Percentiles rank a stretch among this genome's conserved stretches.
These are phyloP conservation scores for Morus bassanus DNA, from an alignment of 2,797 vertebrate species.

Conservation along the genomic window DNA sequence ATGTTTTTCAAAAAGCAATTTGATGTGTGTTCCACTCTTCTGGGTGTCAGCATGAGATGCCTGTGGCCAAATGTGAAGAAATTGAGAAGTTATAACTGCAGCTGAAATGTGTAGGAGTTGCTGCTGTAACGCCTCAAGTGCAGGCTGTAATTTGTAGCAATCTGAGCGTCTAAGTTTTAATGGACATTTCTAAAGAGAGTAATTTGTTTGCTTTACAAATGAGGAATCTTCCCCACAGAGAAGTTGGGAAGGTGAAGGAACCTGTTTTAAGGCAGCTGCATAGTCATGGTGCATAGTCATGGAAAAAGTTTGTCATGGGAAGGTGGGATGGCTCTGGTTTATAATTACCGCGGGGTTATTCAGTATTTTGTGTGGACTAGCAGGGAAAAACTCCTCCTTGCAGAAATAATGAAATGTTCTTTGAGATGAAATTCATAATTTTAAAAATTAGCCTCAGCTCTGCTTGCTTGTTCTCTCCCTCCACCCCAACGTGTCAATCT, in stretches of 20 bases:
- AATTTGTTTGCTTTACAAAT: constrained; percentile 10
- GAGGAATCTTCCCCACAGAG: not conserved
- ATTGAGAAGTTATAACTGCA: not conserved
- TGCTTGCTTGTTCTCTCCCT: not conserved
- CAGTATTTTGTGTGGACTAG: not conserved
- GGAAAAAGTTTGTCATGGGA: not conserved
- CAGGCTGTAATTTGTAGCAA: not conserved
- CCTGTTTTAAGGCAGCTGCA: not conserved
- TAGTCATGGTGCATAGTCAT: not conserved
- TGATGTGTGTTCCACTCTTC: not conserved
- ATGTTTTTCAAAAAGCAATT: constrained; percentile 16
- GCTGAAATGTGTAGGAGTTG: not conserved
- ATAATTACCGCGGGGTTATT: not conserved
- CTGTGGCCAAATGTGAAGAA: constrained; percentile 31
- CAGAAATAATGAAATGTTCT: constrained; percentile 5
- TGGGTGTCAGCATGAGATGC: not conserved
- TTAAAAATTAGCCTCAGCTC: not conserved
- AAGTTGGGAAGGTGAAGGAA: not conserved
- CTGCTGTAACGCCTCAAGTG: not conserved
- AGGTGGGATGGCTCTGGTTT: not conserved
- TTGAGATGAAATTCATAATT: not conserved
- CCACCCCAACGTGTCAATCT: not conserved
- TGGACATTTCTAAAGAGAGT: not conserved
- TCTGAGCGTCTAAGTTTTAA: not conserved
- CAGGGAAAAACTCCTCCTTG: not conserved